These are phyloP conservation scores for Himantopus leucocephalus DNA, from an alignment of 2,113 vertebrate species.

Conservation along the genomic window DNA sequence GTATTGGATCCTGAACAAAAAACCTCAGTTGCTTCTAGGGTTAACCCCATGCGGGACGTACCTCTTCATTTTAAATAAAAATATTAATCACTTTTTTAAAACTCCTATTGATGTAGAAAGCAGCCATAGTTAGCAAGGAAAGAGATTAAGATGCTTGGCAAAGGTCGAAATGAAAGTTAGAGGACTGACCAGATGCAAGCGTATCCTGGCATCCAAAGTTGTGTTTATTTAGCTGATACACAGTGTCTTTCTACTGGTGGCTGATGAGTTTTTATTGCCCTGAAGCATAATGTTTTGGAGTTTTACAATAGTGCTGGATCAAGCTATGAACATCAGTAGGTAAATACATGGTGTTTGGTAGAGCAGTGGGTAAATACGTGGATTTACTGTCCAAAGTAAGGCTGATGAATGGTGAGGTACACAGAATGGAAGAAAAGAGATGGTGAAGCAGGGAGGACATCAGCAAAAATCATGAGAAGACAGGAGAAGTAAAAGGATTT, in stretches of 20 bases:
- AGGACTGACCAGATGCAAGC: background rate
- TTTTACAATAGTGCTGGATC: background rate
- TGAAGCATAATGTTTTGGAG: background rate
- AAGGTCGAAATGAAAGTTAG: slow-evolving; percentile 4
- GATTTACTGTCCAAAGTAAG: background rate
- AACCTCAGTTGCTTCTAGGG: background rate
- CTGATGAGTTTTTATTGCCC: background rate
- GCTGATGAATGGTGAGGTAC: background rate
- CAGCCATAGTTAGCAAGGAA: background rate
- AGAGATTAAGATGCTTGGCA: background rate
- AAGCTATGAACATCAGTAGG: background rate
- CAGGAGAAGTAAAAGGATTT: background rate
- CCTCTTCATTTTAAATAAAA: background rate
- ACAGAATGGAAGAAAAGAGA: background rate
- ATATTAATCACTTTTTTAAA: slow-evolving; percentile 24
- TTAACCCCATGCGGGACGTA: background rate
- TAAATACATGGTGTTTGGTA: background rate
- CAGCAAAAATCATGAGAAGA: background rate
- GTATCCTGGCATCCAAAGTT: background rate
- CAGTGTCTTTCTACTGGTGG: background rate
- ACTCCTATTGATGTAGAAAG: background rate
- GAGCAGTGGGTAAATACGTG: background rate
- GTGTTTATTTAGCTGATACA: background rate
- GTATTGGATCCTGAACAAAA: slow-evolving; percentile 13
- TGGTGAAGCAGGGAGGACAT: background rate